These are phyloP conservation scores for Dicrostonyx torquatus DNA, from an alignment of 2,797 vertebrate genomes.

Conservation along the genomic window DNA sequence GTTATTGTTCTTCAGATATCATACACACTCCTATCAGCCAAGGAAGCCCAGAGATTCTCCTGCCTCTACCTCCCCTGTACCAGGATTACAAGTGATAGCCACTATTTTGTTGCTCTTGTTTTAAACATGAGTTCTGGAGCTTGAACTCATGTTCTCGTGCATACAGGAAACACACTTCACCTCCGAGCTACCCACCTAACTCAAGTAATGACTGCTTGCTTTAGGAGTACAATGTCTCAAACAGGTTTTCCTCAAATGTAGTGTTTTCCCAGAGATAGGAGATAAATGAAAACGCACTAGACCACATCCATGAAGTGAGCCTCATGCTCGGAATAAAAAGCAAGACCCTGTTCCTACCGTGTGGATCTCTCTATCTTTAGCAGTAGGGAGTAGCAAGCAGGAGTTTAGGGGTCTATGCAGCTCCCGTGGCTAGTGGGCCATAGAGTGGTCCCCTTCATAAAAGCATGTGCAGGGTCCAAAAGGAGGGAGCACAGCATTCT, in stretches of 20 bases:
- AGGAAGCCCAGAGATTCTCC: not conserved
- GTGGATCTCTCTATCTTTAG: not conserved
- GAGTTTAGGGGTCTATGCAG: not conserved
- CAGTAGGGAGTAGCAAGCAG: not conserved
- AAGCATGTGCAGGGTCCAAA: accelerated
- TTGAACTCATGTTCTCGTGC: not conserved
- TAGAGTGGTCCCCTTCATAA: not conserved
- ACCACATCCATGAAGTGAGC: not conserved
- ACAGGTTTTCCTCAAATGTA: not conserved
- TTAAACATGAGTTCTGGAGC: not conserved
- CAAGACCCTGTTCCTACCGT: too few relatives aligned
- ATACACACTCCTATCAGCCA: not conserved
- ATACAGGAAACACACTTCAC: not conserved
- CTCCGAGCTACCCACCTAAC: not conserved
- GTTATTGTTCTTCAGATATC: not conserved
- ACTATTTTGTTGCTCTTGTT: not conserved
- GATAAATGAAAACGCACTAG: accelerated
- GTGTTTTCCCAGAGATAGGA: not conserved
- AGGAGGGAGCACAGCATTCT: accelerated
- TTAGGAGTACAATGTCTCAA: not conserved
- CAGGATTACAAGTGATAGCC: not conserved
- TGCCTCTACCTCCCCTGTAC: not conserved
- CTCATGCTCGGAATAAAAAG: accelerated
- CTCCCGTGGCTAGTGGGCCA: too few relatives aligned
- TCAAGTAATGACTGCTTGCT: not conserved